phyloP scores from a whole-genome alignment of 2,113 vertebrate genomes.

The Rhinogobius similis region DNA sequence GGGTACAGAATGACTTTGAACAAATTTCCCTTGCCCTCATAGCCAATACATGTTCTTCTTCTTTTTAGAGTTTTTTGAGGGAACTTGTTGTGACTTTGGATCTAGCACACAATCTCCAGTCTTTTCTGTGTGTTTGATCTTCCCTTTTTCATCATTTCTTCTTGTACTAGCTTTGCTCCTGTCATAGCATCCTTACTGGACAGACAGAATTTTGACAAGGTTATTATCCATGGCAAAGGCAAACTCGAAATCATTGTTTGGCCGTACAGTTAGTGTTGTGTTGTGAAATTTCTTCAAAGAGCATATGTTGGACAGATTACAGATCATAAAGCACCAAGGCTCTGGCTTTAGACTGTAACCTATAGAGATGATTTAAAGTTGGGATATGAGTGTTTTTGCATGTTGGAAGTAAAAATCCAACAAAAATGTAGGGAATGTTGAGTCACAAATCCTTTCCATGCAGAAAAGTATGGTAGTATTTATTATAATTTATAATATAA shows the following conservation, averaged over 20 bases:
- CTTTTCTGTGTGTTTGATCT: conserved; percentile 2
- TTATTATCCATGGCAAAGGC: conserved; percentile 3
- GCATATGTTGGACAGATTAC: not conserved
- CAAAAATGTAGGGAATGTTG: not conserved
- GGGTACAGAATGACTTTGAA: conserved; percentile 22
- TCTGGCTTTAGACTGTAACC: not conserved
- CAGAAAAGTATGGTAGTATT: no score
- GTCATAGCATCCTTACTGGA: conserved; percentile 2
- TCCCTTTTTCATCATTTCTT: not conserved
- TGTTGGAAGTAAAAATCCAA: not conserved
- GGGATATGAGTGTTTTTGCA: not conserved
- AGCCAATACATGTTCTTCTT: conserved; percentile 8
- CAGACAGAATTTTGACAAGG: conserved; percentile 2
- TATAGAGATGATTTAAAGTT: conserved; percentile 2
- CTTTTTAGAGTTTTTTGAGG: conserved; percentile 7
- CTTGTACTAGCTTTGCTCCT: conserved; percentile 2
- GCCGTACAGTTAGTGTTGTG: not conserved
- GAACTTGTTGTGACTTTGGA: conserved; percentile 11
- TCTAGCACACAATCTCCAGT: conserved; percentile 1
- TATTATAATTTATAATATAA: no score
- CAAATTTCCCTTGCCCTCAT: conserved; percentile 12
- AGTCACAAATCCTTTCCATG: not conserved
- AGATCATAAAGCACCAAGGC: not conserved
- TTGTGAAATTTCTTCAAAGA: not conserved
- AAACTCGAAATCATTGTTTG: conserved; percentile 1